These are phyloP conservation scores for Pseudocheirus occidentalis DNA, from an alignment of 2,797 vertebrate species.

Conservation along the genomic window DNA sequence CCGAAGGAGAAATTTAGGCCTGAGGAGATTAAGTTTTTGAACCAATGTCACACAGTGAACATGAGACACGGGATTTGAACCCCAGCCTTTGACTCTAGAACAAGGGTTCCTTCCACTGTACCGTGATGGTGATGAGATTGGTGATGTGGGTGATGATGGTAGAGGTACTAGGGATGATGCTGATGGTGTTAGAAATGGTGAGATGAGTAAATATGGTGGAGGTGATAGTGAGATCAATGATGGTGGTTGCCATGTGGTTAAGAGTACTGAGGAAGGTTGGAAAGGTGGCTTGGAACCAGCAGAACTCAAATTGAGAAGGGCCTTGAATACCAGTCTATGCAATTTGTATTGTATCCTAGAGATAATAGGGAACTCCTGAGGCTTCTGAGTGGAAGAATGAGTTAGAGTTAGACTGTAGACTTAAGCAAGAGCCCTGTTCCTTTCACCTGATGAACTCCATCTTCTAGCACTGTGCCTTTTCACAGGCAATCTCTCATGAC, in stretches of 20 bases:
- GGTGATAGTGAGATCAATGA: background rate
- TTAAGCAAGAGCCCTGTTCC: background rate
- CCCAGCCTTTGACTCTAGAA: background rate
- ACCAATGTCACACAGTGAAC: background rate
- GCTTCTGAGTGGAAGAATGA: background rate
- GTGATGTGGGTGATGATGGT: background rate
- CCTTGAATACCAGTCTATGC: background rate
- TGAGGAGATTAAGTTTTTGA: background rate
- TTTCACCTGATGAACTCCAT: background rate
- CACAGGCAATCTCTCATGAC: background rate
- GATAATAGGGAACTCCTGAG: background rate
- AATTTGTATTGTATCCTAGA: background rate
- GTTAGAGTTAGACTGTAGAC: background rate
- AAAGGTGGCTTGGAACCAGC: background rate
- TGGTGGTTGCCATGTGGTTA: background rate
- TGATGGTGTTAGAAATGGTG: background rate
- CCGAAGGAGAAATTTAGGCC: background rate
- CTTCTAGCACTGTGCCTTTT: background rate
- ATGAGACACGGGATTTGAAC: background rate
- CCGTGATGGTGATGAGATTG: background rate
- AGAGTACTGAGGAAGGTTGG: background rate
- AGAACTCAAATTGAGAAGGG: background rate
- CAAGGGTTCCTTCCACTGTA: background rate
- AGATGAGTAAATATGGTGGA: background rate
- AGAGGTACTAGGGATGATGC: background rate